phyloP scores from a whole-genome alignment of 1,140 invertebrate genomes.

The Caenorhabditis remanei region DNA sequence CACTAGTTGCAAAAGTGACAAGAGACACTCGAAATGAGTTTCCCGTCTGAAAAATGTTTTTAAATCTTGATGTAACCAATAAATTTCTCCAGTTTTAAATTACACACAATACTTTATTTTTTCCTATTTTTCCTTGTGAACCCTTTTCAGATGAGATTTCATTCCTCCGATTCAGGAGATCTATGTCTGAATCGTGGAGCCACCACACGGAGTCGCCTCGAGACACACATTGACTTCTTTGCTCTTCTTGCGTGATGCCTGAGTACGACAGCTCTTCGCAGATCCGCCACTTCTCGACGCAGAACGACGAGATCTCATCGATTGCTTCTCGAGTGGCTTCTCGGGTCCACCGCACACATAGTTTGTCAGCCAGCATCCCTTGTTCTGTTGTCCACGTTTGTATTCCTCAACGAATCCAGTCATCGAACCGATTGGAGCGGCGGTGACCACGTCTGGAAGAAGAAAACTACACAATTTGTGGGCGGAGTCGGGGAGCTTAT shows the following conservation, averaged over 20 bases:
- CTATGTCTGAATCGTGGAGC: not conserved
- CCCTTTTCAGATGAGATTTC: no score
- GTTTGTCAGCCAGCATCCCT: conserved; percentile 29
- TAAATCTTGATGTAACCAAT: no score
- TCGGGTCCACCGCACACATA: not conserved
- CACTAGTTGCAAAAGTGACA: no score
- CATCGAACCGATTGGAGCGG: conserved; percentile 6
- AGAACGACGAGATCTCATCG: conserved; percentile 21
- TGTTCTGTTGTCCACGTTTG: not conserved
- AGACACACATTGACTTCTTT: not conserved
- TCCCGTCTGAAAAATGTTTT: no score
- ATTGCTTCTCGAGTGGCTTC: not conserved
- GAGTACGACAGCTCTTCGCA: conserved; percentile 3
- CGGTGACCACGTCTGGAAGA: conserved; percentile 4
- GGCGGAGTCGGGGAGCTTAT: no score
- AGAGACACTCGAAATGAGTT: no score
- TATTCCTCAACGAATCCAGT: conserved; percentile 28
- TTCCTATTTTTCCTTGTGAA: no score
- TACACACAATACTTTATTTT: no score
- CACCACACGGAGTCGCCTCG: conserved; percentile 9
- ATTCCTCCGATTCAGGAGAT: no score
- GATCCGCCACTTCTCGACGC: not conserved
- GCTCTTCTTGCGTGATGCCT: conserved; percentile 1
- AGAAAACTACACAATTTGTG: not conserved
- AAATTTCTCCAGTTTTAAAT: no score